phyloP scores from a whole-genome alignment of 2,113 vertebrate species.

The Elephas maximus region DNA sequence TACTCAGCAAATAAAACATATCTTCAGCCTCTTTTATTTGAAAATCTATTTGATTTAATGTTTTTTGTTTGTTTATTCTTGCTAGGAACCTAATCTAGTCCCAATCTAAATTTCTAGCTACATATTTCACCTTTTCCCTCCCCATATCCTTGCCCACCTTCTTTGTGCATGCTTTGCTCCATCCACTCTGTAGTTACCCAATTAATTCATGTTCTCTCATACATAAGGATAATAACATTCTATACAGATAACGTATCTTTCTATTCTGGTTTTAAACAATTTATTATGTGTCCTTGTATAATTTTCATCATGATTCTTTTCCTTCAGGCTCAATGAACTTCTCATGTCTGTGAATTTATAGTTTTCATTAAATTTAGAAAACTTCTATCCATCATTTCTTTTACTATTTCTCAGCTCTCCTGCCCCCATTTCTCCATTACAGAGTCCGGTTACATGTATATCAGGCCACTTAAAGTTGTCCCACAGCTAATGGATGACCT shows the following conservation, averaged over 20 bases:
- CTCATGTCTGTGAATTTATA: too few species aligned
- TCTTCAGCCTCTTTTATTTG: not conserved
- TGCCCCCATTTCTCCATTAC: not conserved
- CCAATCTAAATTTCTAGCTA: not conserved
- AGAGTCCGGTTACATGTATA: not conserved
- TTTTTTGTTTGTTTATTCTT: not conserved
- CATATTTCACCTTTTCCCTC: not conserved
- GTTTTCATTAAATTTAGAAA: too few species aligned
- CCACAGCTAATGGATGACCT: not conserved
- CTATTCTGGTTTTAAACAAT: too few species aligned
- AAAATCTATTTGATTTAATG: not conserved
- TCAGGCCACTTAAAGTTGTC: not conserved
- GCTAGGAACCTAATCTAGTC: not conserved
- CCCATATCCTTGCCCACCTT: accelerated
- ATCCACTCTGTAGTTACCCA: not conserved
- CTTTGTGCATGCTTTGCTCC: not conserved
- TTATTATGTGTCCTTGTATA: too few species aligned
- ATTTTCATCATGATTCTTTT: too few species aligned
- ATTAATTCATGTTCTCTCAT: not conserved
- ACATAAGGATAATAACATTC: not conserved
- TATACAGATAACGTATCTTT: too few species aligned
- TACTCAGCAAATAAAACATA: not conserved
- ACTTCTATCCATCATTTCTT: too few species aligned
- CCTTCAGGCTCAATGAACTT: too few species aligned
- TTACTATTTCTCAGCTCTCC: too few species aligned